Conservation (phyloP, 1,140 invertebrate species). For the Palaemon carinicauda region DNA sequence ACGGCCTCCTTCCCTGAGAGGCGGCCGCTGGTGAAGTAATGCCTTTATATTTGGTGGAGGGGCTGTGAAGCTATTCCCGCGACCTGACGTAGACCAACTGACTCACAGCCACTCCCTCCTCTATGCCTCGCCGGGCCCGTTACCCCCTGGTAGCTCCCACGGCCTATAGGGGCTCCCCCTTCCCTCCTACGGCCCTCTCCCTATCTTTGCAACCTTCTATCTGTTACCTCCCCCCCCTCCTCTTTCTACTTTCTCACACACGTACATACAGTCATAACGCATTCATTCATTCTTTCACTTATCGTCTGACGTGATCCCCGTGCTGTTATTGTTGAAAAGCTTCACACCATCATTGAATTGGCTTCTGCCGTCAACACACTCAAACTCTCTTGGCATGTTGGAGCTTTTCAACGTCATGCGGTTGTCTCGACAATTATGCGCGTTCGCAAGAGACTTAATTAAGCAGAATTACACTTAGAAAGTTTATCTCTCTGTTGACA, state of each 20-base stretch:
- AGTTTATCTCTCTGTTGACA: too few relatives aligned
- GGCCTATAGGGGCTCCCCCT: not conserved
- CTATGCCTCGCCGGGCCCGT: not conserved
- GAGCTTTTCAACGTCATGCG: too few relatives aligned
- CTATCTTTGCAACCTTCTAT: not conserved
- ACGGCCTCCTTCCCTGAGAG: not conserved
- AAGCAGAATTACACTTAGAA: too few relatives aligned
- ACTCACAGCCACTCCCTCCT: not conserved
- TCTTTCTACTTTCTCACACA: not conserved
- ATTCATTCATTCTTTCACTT: not conserved
- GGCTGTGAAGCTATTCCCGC: constrained; percentile 17
- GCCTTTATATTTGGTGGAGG: constrained; percentile 38
- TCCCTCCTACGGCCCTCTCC: not conserved
- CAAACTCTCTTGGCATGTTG: too few relatives aligned
- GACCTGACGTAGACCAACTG: not conserved
- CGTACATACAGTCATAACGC: too few relatives aligned
- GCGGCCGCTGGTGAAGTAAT: constrained; percentile 19
- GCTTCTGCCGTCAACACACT: too few relatives aligned
- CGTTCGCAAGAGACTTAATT: too few relatives aligned
- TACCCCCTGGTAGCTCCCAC: not conserved
- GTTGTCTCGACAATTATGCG: too few relatives aligned
- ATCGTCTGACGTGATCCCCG: not conserved
- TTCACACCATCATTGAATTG: too few relatives aligned
- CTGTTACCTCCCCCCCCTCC: not conserved
- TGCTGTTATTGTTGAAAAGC: too few relatives aligned